Base-by-base conservation (phyloP, 2,113 vertebrate genomes). In the Cairina moschata region DNA sequence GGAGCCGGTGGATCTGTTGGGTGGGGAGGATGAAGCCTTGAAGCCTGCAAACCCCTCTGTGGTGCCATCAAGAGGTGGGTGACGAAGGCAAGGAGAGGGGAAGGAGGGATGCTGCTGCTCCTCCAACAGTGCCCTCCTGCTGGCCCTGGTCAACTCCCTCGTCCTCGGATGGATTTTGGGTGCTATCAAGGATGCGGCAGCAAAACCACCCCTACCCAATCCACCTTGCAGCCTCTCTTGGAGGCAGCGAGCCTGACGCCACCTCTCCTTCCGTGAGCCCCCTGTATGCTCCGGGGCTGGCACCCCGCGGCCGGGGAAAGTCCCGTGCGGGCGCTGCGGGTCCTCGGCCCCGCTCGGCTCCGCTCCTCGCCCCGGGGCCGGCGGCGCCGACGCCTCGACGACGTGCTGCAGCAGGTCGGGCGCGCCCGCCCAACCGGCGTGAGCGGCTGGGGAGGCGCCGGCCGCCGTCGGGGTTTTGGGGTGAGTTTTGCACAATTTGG, bases 1-100 rank as follows among this genome's bases (percentile, higher is more conserved):
- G 58, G 80, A 42, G 38, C 16, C 0, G 6, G 40, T 1, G 5
- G 50, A 14, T 42, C 11, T 0, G 15, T 15, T 46, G 0, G 1
- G 9, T 0, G 3, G 56, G 9, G 40, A 55, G 20, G 69, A 38
- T 0, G 46, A 40, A 84, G 32, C 59, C 38, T 6, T 42, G 7
- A 15, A 0, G 3, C 34, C 4, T 6, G 36, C 17, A 22, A 29
- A 55, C 11, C 15, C 5, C 4, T 2, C 8, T 17, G 18, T 8
- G 8, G 42, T 28, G 69, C 34, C 15, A 23, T 44, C 29, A 31
- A 31, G 50, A 59, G 32, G 63, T 2, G 16, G 29, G 56, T 13
- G 40, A 14, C 4, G 40, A 11, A 7, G 55, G 23, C 8, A 5
- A 68, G 48, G 3, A 1, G 16, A 18, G 3, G 17, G 32, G 59